phyloP scores from a whole-genome alignment of 1,140 invertebrate species.

The Drosophila baimaii region DNA sequence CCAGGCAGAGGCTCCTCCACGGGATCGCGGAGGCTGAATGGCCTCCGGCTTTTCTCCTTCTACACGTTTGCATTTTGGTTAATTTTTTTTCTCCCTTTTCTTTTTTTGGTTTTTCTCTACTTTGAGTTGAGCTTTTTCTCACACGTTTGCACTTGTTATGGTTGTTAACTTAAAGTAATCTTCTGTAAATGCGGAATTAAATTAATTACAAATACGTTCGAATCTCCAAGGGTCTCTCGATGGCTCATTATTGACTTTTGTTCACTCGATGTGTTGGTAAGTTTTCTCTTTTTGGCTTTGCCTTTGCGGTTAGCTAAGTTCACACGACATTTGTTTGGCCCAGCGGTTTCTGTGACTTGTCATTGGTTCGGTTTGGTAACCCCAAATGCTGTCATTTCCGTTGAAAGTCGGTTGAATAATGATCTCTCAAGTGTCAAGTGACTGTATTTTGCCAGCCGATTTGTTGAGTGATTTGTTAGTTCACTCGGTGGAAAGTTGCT shows the following conservation, averaged over 20 bases:
- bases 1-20: constrained; percentile 64
- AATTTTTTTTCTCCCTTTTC: constrained; percentile 18
- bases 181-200: constrained; percentile 52
- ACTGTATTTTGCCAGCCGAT: constrained; percentile 28
- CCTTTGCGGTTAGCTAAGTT: constrained; percentile 38
- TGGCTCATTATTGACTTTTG: constrained; percentile 49
- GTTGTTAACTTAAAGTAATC: constrained; percentile 50
- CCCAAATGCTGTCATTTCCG: constrained; percentile 71
- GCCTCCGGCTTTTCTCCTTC: constrained; percentile 69
- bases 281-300: constrained; percentile 27
- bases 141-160: constrained; percentile 73
- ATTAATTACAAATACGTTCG: constrained; percentile 32
- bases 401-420: constrained; percentile 67
- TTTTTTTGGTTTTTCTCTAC: constrained; percentile 25
- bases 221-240: constrained; percentile 21
- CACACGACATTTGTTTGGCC: constrained; percentile 62
- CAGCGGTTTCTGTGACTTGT: constrained; percentile 59
- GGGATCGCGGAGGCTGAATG: constrained; percentile 38
- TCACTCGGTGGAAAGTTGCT: constrained; percentile 14
- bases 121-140: constrained; percentile 54
- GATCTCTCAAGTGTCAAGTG: constrained; percentile 36
- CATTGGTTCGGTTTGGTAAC: constrained; percentile 61
- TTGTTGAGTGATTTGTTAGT: constrained; percentile 31
- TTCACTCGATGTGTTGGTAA: constrained; percentile 26
- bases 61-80: constrained; percentile 69